These are phyloP conservation scores for Tupaia chinensis DNA, from an alignment of 2,113 vertebrate genomes.

Conservation along the genomic window DNA sequence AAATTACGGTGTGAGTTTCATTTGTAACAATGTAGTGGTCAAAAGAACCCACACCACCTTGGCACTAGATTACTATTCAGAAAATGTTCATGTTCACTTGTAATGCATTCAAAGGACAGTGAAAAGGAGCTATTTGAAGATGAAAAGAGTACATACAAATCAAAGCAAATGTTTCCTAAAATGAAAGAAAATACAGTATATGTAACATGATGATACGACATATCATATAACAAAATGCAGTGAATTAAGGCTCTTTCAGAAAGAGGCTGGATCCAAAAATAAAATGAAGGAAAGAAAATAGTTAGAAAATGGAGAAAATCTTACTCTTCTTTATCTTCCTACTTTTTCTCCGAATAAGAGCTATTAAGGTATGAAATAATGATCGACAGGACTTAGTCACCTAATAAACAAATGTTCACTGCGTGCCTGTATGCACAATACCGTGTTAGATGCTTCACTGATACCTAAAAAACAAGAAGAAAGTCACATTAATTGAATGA, in stretches of 20 bases:
- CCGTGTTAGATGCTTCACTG: neutral
- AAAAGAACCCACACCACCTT: slow-evolving; percentile 61
- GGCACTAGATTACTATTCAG: slow-evolving; percentile 50
- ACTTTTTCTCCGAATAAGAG: neutral
- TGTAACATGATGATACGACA: neutral
- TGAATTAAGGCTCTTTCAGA: neutral
- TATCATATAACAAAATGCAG: neutral
- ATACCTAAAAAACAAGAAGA: neutral
- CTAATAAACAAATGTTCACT: no score
- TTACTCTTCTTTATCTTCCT: neutral
- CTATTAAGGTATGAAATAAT: neutral
- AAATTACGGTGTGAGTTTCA: slow-evolving; percentile 78
- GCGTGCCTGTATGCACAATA: neutral
- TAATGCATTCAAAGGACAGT: neutral
- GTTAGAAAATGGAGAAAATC: neutral
- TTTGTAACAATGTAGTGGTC: slow-evolving; percentile 80
- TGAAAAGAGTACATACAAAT: slow-evolving; percentile 19
- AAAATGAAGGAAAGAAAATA: neutral
- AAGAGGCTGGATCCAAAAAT: neutral
- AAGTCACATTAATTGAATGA: neutral
- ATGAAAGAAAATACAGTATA: neutral
- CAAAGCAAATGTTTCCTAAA: slow-evolving; percentile 50
- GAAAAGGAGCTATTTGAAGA: slow-evolving; percentile 34
- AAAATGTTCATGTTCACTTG: slow-evolving; percentile 30
- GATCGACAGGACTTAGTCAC: neutral